A percentile compares a stretch with the other conserved stretches of the same genome.
Evolutionary conservation across 2,113 vertebrate species (phyloP).

Genomic region (Galeopterus variegatus): DNA sequence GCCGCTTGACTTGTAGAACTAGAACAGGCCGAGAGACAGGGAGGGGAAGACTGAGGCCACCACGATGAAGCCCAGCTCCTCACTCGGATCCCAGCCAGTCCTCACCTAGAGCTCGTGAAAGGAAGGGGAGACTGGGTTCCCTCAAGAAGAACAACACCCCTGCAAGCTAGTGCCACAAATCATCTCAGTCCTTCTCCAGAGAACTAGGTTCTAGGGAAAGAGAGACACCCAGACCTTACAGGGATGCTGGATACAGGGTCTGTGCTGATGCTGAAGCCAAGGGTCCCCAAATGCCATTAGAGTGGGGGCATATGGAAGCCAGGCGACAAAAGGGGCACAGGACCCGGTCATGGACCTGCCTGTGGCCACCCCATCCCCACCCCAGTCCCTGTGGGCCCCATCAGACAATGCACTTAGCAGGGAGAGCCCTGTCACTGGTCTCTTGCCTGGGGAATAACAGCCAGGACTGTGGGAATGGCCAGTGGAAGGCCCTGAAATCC

Average conservation of each 20-base stretch:
- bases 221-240: background rate
- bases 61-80: background rate
- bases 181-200: background rate
- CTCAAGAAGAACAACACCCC: background rate
- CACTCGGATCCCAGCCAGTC: background rate
- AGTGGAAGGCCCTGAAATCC: background rate
- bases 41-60: background rate
- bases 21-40: background rate
- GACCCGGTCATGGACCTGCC: background rate
- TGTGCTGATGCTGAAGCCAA: background rate
- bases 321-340: too few relatives aligned
- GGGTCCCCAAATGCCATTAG: background rate
- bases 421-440: background rate
- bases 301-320: too few relatives aligned
- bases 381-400: background rate
- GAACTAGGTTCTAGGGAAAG: background rate
- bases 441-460: background rate
- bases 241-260: background rate
- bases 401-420: background rate
- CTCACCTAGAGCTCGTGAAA: too few relatives aligned
- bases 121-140: background rate
- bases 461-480: background rate
- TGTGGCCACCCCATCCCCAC: background rate
- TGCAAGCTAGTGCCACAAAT: background rate
- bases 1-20: background rate